A percentile compares a stretch with the other conserved stretches of the same genome.
These are phyloP conservation scores for Paralichthys olivaceus DNA, from an alignment of 2,113 vertebrate genomes.

Conservation along the genomic window DNA sequence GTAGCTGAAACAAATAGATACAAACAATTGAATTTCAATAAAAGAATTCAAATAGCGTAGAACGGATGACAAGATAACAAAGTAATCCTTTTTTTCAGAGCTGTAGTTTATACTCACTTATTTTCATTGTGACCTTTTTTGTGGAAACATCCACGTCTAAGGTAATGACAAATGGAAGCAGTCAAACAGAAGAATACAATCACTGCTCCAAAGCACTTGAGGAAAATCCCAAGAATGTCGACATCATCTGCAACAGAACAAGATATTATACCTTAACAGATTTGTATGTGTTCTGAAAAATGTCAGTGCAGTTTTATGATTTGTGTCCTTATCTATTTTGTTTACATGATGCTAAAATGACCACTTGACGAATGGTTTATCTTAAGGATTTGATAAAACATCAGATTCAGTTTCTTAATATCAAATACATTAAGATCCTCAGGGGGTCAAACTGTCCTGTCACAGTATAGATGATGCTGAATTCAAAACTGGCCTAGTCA, in stretches of 20 bases:
- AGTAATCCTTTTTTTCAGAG: not conserved
- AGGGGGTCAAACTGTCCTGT: too few species aligned
- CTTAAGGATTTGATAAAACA: too few species aligned
- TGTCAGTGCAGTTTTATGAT: not conserved
- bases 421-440: too few species aligned
- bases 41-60: not conserved
- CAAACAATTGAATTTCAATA: not conserved
- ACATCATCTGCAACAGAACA: conserved; percentile 87
- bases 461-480: too few species aligned
- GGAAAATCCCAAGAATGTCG: conserved; percentile 89
- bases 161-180: conserved; percentile 87
- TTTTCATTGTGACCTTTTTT: conserved; percentile 87
- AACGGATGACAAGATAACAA: too few species aligned
- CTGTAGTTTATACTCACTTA: conserved; percentile 83
- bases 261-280: not conserved
- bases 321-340: too few species aligned
- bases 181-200: conserved; percentile 84
- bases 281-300: not conserved
- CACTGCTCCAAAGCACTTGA: conserved; percentile 88
- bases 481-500: too few species aligned
- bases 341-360: too few species aligned
- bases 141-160: conserved; percentile 89
- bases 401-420: too few species aligned
- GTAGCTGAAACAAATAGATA: conserved; percentile 82
- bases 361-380: too few species aligned